Base-by-base conservation (phyloP, 2,113 vertebrate genomes). In the Coptodon rendalli region DNA sequence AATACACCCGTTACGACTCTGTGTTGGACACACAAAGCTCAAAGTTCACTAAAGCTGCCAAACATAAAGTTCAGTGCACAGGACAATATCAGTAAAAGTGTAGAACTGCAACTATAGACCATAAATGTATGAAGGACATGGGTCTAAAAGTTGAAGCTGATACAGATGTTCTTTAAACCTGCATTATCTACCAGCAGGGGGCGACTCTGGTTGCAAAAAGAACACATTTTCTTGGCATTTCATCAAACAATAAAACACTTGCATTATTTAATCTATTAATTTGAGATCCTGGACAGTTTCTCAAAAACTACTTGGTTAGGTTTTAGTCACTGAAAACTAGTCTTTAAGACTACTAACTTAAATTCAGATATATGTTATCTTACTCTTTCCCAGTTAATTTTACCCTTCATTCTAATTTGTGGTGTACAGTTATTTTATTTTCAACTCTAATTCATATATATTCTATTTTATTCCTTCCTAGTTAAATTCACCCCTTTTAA, bases 21-120 rank as follows among this genome's bases (percentile, higher is more conserved):
- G 22, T 27, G 14, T 48, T 76, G 66, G 38, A 43, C 66, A 43
- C 36, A 71, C 11, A 71, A 40, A 24, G 2, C 36, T 66, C 34
- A 68, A 68, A 68, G 34, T 5, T 71, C n/a, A 43, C n/a, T 24
- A 43, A 71, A 71, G n/a, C 7, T 43, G 66, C 3, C 38, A 9
- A 73, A 45, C 66, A 17, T 17, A 73, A 73, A 27, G 2, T 73
- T 27, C 22, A 48, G 24, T 76, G 14, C 16, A 19, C 22, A 27
- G 14, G 14, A 73, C 48, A 7, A 5, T 17, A 48, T 73, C n/a
- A 2, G 5, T 73, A 13, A 73, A 27, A 0, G 22, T 45, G 7
- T 73, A 73, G 13, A 73, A 4, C 14, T 48, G 68, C 68, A 73
- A 45, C 68, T 10, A 17, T 10, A 29, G 68, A 76, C 22, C 24